phyloP scores from a whole-genome alignment of 2,888 invertebrate genomes.

The Druceiella hillmani region DNA sequence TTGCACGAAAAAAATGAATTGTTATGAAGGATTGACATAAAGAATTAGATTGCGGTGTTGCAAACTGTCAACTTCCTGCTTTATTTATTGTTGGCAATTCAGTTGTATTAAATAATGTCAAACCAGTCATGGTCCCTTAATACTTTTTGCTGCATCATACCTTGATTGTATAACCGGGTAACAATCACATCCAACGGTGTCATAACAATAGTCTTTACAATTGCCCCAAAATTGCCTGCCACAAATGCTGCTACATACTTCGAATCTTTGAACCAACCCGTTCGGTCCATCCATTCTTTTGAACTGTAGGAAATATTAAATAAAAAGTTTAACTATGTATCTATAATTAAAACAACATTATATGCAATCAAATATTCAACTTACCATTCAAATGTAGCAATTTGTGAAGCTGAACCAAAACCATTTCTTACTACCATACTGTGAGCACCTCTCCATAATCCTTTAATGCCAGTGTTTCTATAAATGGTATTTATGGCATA shows the following conservation, averaged over 20 bases:
- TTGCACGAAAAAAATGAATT: no score
- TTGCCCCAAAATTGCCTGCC: conserved; percentile 73
- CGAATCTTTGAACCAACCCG: conserved; percentile 46
- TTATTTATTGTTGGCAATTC: no score
- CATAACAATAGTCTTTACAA: conserved; percentile 70
- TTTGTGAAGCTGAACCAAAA: conserved; percentile 79
- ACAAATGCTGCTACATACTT: conserved; percentile 65
- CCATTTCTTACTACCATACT: conserved; percentile 71
- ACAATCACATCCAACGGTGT: conserved; percentile 88
- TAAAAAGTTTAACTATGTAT: neutral
- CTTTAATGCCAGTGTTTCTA: conserved; percentile 48
- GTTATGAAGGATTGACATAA: no score
- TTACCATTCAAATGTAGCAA: conserved; percentile 68
- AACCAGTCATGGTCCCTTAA: no score
- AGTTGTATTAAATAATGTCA: no score
- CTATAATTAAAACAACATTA: neutral
- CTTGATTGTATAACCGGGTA: conserved; percentile 86
- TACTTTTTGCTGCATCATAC: conserved; percentile 35
- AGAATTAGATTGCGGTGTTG: no score
- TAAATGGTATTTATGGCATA: conserved; percentile 60
- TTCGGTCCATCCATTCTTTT: conserved; percentile 46
- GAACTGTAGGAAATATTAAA: conserved; percentile 30
- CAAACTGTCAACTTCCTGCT: no score
- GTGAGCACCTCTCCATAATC: conserved; percentile 68
- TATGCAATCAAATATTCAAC: conserved; percentile 24